Percentiles rank a stretch among this genome's conserved stretches.
Evolutionary conservation across 2,888 invertebrate genomes (phyloP).

Genomic region (Acleris emargana): DNA sequence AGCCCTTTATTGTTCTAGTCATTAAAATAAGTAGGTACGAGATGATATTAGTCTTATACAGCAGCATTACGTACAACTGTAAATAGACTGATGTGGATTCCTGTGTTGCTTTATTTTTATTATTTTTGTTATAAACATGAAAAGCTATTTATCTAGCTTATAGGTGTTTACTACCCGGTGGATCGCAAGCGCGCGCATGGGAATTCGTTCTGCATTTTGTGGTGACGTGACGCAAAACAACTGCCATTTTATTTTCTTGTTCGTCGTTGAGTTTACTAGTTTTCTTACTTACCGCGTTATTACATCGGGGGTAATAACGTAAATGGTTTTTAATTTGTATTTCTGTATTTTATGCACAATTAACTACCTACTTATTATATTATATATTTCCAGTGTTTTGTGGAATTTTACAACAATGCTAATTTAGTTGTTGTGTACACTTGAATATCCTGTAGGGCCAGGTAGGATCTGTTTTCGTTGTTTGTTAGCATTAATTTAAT

Average conservation of each 20-base stretch:
- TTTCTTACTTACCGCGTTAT: slow-evolving; percentile 21
- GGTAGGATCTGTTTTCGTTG: no score
- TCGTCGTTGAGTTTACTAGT: slow-evolving; percentile 11
- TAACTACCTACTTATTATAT: not conserved
- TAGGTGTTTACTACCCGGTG: not conserved
- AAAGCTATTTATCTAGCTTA: not conserved
- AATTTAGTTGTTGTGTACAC: not conserved
- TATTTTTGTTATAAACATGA: not conserved
- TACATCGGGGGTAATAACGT: not conserved
- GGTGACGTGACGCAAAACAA: slow-evolving; percentile 34
- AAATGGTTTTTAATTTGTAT: not conserved
- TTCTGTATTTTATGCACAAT: not conserved
- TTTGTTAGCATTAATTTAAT: no score
- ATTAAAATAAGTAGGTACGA: no score
- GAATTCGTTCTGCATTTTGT: slow-evolving; percentile 39
- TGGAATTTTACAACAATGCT: not conserved
- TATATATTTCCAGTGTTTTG: not conserved
- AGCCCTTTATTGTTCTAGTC: no score
- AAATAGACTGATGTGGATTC: no score
- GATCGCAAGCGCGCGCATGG: slow-evolving; percentile 31
- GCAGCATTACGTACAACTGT: no score
- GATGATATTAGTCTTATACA: no score
- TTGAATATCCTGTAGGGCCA: no score
- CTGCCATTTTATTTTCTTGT: slow-evolving; percentile 30
- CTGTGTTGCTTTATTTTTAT: no score